phyloP scores from a whole-genome alignment of 2,797 vertebrate genomes.

The Iguana delicatissima region DNA sequence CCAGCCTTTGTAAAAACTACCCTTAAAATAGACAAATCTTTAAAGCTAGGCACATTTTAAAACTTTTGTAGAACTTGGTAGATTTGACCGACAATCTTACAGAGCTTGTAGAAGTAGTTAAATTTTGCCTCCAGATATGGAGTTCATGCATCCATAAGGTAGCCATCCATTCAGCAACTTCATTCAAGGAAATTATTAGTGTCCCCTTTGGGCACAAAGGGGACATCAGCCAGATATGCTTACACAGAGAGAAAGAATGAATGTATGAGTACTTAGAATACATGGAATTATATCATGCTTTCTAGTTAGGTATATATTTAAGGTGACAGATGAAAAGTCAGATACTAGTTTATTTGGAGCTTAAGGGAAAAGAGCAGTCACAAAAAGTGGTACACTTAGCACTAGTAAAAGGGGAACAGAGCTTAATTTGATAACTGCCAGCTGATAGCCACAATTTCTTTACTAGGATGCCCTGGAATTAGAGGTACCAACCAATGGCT shows the following conservation, averaged over 20 bases:
- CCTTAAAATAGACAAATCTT: not conserved
- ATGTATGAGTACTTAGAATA: not conserved
- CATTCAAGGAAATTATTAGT: not conserved
- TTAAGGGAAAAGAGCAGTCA: too few relatives aligned
- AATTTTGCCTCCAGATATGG: not conserved
- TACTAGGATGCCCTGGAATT: not conserved
- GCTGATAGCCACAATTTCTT: not conserved
- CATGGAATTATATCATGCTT: not conserved
- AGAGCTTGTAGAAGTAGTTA: not conserved
- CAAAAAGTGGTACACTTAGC: not conserved
- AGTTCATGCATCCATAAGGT: not conserved
- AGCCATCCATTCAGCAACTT: not conserved
- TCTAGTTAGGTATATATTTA: not conserved
- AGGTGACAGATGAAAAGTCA: not conserved
- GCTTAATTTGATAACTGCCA: not conserved
- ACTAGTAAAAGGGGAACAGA: not conserved
- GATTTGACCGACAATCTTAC: not conserved
- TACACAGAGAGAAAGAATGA: not conserved
- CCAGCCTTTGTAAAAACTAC: not conserved
- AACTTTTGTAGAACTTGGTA: not conserved
- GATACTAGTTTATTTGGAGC: not conserved
- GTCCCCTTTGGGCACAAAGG: not conserved
- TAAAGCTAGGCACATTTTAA: not conserved
- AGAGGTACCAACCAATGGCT: not conserved
- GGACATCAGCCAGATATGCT: not conserved